Evolutionary conservation across 2,888 invertebrate genomes (phyloP).

Genomic region (Julus scanicus): DNA sequence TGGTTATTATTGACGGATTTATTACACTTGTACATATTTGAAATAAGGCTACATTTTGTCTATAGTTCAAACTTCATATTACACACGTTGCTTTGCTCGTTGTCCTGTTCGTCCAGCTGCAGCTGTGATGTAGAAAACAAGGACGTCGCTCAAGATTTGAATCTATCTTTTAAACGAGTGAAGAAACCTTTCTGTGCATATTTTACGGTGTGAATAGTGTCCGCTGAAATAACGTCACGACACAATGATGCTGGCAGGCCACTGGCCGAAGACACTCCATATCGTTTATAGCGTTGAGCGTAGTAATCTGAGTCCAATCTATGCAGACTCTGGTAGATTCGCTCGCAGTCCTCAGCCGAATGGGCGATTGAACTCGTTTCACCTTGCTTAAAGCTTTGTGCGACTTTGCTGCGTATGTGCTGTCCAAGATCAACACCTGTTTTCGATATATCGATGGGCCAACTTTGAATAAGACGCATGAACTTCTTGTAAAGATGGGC

Average conservation of each 20-base stretch:
- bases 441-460: constrained; percentile 52
- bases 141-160: background rate
- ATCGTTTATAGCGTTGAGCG: constrained; percentile 1
- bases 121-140: too few relatives aligned
- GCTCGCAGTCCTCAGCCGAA: constrained; percentile 36
- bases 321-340: constrained; percentile 31
- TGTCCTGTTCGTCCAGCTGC: too few relatives aligned
- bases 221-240: constrained; percentile 16
- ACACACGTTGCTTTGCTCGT: too few relatives aligned
- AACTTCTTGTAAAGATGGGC: constrained; percentile 44
- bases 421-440: constrained; percentile 50
- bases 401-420: constrained; percentile 30
- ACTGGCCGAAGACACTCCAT: constrained; percentile 47
- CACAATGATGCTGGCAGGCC: constrained; percentile 49
- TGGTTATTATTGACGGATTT: too few relatives aligned
- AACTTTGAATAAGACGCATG: constrained; percentile 28
- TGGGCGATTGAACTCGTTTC: constrained; percentile 2
- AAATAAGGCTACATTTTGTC: too few relatives aligned
- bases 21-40: too few relatives aligned
- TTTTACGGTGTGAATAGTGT: constrained; percentile 59
- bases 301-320: constrained; percentile 2
- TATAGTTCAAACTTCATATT: too few relatives aligned
- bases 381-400: constrained; percentile 50
- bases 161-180: background rate
- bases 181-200: background rate